Evolutionary conservation across 2,113 vertebrate species (phyloP).

Genomic region (Phocoena phocoena): DNA sequence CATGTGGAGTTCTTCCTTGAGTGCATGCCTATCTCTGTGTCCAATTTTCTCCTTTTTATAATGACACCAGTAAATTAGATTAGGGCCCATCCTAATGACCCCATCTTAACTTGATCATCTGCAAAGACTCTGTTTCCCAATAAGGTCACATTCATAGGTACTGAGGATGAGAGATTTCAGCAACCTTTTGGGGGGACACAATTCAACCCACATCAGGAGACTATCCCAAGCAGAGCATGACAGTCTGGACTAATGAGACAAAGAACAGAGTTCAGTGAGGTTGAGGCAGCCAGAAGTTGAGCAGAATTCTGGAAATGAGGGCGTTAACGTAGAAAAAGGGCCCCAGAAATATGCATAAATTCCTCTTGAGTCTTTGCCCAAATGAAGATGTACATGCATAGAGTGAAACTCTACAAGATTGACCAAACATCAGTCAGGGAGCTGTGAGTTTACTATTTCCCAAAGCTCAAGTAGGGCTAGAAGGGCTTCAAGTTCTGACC

Average conservation of each 20-base stretch:
- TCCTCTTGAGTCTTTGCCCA: neutral
- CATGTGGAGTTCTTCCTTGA: neutral
- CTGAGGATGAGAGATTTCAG: neutral
- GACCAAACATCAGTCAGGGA: neutral
- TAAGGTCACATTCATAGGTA: neutral
- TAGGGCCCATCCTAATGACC: neutral
- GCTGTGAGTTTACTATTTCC: neutral
- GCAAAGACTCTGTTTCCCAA: neutral
- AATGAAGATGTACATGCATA: neutral
- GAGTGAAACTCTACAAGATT: neutral
- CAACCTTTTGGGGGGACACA: neutral
- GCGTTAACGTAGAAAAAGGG: neutral
- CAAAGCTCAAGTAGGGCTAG: neutral
- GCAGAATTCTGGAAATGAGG: neutral
- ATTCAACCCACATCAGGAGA: neutral
- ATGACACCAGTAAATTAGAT: neutral
- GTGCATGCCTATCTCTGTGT: neutral
- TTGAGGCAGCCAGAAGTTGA: neutral
- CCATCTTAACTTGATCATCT: neutral
- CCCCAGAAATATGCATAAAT: neutral
- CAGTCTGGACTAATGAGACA: neutral
- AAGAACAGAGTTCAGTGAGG: neutral
- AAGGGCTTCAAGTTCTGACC: neutral
- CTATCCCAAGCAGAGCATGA: neutral
- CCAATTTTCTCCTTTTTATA: neutral